These are phyloP conservation scores for Gymnodraco acuticeps DNA, from an alignment of 2,797 vertebrate species.

Conservation along the genomic window DNA sequence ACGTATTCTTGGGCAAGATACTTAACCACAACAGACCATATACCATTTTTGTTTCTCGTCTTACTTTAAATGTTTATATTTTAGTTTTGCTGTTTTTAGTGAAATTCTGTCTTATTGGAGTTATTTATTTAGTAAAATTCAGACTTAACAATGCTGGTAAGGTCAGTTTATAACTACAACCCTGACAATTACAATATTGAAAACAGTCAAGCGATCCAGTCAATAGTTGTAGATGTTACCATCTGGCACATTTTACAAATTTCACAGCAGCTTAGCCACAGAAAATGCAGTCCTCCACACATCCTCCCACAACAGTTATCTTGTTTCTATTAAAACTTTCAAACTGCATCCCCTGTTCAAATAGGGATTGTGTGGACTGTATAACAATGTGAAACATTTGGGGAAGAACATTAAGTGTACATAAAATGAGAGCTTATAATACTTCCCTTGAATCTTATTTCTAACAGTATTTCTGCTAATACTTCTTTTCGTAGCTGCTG, in stretches of 20 bases:
- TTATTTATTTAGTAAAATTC: too few species aligned
- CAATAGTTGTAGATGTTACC: neutral
- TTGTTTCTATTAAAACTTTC: neutral
- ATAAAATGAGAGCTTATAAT: too few species aligned
- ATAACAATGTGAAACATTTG: neutral
- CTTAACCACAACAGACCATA: too few species aligned
- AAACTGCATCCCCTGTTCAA: neutral
- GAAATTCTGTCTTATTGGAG: too few species aligned
- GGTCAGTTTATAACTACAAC: neutral
- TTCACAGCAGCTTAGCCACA: conserved; percentile 16
- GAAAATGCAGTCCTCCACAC: neutral
- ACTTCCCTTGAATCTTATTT: too few species aligned
- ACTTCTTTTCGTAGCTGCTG: neutral
- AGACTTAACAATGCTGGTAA: neutral
- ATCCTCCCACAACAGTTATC: neutral
- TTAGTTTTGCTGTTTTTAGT: too few species aligned
- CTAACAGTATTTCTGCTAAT: too few species aligned
- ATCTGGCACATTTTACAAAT: neutral
- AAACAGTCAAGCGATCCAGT: neutral
- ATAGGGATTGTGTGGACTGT: neutral
- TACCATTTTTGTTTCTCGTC: too few species aligned
- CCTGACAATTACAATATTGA: neutral
- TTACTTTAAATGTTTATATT: too few species aligned
- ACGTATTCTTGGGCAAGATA: too few species aligned
- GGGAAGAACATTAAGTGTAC: neutral